Evolutionary conservation across 2,888 invertebrate genomes (phyloP).

Genomic region (Athalia circularis): DNA sequence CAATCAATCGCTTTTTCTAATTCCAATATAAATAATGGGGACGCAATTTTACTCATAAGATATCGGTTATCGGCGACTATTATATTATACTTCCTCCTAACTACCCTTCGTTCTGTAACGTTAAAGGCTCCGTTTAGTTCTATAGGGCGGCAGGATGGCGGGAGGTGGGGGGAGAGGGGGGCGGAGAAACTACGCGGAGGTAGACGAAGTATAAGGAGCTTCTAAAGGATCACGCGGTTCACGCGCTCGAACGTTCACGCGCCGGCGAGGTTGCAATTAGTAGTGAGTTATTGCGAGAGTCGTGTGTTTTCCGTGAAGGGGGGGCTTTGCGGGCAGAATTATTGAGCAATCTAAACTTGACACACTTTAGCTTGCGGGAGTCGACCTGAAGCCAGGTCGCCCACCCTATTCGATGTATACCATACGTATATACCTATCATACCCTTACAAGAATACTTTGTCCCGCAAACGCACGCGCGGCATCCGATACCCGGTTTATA

Average conservation of each 20-base stretch:
- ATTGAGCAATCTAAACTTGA: slow-evolving; percentile 41
- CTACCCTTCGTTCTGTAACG: background rate
- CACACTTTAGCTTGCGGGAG: slow-evolving; percentile 23
- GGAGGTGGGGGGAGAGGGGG: slow-evolving; percentile 4
- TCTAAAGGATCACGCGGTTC: background rate
- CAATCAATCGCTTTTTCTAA: too few species aligned
- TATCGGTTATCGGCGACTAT: slow-evolving; percentile 18
- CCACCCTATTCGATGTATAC: background rate
- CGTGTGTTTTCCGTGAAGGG: slow-evolving; percentile 36
- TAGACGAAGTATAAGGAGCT: slow-evolving; percentile 6
- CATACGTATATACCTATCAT: background rate
- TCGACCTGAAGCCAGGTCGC: background rate
- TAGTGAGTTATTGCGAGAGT: slow-evolving; percentile 45
- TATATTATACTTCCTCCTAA: too few species aligned
- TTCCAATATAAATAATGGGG: too few species aligned
- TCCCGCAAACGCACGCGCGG: too few species aligned
- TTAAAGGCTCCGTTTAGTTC: slow-evolving; percentile 29
- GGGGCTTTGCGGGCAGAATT: slow-evolving; percentile 26
- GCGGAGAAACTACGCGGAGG: background rate
- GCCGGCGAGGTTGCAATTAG: slow-evolving; percentile 36
- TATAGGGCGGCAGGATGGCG: slow-evolving; percentile 4
- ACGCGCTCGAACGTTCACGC: slow-evolving; percentile 19
- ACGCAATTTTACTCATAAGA: slow-evolving; percentile 11
- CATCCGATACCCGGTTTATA: background rate
- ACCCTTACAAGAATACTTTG: too few species aligned